Base-by-base conservation (phyloP, 1,140 invertebrate genomes). In the Acromyrmex charruanus region DNA sequence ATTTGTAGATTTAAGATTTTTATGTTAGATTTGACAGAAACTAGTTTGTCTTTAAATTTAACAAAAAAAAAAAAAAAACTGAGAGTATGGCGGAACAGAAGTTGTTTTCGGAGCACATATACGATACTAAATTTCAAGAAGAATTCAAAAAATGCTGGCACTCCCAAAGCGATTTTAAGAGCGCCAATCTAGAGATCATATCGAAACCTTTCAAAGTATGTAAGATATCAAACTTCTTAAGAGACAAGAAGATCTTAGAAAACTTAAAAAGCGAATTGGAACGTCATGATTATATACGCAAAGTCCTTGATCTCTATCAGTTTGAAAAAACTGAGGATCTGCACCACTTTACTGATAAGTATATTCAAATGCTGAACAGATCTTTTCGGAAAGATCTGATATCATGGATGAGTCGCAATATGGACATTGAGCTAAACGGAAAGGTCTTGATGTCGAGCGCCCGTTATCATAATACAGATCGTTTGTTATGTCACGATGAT, bases 401-500 rank as follows among this genome's bases (percentile, higher is more conserved):
- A 93, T 89, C 89, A 59, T 97, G 96, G 96, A 95, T 97, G 88
- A 94, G 96, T 55, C 88, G 95, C 28, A 94, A 97, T 58, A 97
- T 97, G 3, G 95, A 96, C 10, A 93, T 97, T 25, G 92, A 96
- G 59, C 92, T 97, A 59, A 96, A 96, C 18, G 95, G 86, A 0
- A 94, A 96, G 69, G 95, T 97, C 51, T 97, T 97, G 0, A 97
- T 97, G 75, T 97, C 97, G 0, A 97, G 97, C 91, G 97, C 97
- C 63, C 95, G 96, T 89, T 98, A 98, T 90, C 96, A 95, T 4
- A 96, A 97, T 51, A 97, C 96, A 0, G 97, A 98, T 94, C 97
- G 97, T 93, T 94, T 98, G 65, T 94, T 98, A 39, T 96, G 97
- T 72, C 97, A 98, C 91, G 97, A 98, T 89, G 97, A 98, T 92